Evolutionary conservation across 2,888 invertebrate species (phyloP).

Genomic region (Eupelmus urozonus): DNA sequence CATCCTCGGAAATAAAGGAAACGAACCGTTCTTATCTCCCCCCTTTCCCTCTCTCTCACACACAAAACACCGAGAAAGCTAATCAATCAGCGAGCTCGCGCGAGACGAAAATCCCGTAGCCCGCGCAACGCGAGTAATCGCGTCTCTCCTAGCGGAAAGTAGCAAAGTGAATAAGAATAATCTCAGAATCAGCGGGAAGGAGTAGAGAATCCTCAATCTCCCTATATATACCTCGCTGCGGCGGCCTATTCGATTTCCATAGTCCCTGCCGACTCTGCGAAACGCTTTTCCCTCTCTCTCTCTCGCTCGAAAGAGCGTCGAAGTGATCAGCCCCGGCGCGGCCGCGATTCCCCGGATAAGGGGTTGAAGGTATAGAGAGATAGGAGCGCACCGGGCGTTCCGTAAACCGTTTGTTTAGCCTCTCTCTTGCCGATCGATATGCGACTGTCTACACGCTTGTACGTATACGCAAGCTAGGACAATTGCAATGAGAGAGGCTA

Average conservation of each 20-base stretch:
- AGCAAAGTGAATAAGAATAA: conserved; percentile 46
- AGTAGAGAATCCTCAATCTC: conserved; percentile 51
- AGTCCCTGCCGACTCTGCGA: conserved; percentile 53
- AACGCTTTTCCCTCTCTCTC: conserved; percentile 15
- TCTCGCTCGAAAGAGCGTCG: conserved; percentile 32
- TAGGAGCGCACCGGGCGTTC: conserved; percentile 7
- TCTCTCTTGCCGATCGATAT: conserved; percentile 49
- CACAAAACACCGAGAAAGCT: conserved; percentile 7
- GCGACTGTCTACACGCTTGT: too few species aligned
- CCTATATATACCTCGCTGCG: conserved; percentile 24
- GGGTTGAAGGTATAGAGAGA: neutral
- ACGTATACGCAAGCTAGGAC: too few species aligned
- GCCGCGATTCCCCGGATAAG: conserved; percentile 33
- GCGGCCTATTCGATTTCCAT: conserved; percentile 53
- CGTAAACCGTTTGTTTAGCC: conserved; percentile 58
- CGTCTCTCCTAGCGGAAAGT: conserved; percentile 16
- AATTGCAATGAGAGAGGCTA: conserved; percentile 23
- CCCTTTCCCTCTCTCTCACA: neutral
- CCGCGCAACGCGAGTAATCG: conserved; percentile 27
- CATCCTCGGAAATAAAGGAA: conserved; percentile 3
- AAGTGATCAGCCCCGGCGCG: conserved; percentile 49
- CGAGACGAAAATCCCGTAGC: conserved; percentile 3
- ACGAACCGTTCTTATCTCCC: neutral
- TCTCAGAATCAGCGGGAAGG: conserved; percentile 50
- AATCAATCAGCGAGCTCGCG: conserved; percentile 42